These are phyloP conservation scores for Kradibia gibbosae DNA, from an alignment of 1,140 invertebrate genomes.

Conservation along the genomic window DNA sequence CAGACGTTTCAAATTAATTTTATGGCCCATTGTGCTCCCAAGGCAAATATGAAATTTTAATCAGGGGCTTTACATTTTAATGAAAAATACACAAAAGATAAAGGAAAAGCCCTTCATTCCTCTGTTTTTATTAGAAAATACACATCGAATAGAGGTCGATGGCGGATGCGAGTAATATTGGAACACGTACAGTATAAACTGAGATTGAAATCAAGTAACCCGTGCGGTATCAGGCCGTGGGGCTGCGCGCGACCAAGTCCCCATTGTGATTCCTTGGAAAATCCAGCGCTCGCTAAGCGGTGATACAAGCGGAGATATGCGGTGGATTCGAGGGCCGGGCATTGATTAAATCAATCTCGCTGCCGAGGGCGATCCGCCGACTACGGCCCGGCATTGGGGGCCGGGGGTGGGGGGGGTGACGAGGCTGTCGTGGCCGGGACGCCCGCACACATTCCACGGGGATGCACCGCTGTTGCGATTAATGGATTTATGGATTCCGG, in stretches of 20 bases:
- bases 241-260: neutral
- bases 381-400: neutral
- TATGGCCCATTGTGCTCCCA: neutral
- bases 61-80: neutral
- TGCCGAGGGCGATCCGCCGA: neutral
- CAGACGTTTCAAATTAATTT: constrained; percentile 3
- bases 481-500: too few species aligned
- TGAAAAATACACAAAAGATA: neutral
- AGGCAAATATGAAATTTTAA: constrained; percentile 5
- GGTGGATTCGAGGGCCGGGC: neutral
- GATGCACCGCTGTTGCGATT: too few species aligned
- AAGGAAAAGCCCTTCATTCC: neutral
- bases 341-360: constrained; percentile 25
- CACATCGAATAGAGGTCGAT: neutral
- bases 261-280: neutral
- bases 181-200: neutral
- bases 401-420: too few species aligned
- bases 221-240: neutral
- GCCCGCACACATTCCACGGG: too few species aligned
- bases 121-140: neutral
- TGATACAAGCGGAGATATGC: neutral
- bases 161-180: neutral
- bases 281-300: neutral
- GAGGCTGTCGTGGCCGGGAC: neutral
- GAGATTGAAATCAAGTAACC: constrained; percentile 8